Conservation (phyloP, 2,888 invertebrate species). For the Plebejus melissa region DNA sequence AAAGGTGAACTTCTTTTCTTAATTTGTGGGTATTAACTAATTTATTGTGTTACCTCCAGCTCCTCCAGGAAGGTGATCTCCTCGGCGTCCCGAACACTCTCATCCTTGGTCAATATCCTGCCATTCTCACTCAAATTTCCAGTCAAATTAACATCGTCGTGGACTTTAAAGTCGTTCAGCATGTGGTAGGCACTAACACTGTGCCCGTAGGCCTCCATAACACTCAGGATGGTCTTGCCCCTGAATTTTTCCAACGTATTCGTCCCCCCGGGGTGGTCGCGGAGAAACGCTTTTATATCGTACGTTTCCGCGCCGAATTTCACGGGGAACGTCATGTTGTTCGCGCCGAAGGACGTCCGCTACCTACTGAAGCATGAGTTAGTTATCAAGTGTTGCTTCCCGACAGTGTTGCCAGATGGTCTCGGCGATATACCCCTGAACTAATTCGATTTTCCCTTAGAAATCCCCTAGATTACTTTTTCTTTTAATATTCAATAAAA, state of each 20-base stretch:
- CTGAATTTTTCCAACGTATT: constrained; percentile 80
- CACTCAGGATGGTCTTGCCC: constrained; percentile 73
- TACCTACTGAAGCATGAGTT: constrained; percentile 41
- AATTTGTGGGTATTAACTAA: neutral
- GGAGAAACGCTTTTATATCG: constrained; percentile 82
- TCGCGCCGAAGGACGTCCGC: constrained; percentile 37
- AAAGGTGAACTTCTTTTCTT: neutral
- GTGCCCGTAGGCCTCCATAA: constrained; percentile 78
- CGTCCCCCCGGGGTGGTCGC: constrained; percentile 86
- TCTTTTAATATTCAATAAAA: too few species aligned
- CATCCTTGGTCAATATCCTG: constrained; percentile 62
- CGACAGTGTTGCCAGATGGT: neutral
- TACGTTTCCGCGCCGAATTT: constrained; percentile 74
- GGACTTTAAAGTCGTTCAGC: constrained; percentile 79
- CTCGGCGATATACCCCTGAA: too few species aligned
- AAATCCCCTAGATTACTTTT: too few species aligned
- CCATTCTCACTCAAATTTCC: constrained; percentile 62
- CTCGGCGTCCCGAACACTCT: constrained; percentile 45
- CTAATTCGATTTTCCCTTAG: too few species aligned
- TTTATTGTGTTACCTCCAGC: constrained; percentile 55
- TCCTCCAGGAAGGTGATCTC: constrained; percentile 66
- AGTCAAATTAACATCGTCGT: constrained; percentile 63
- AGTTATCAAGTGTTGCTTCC: constrained; percentile 36
- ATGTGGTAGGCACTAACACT: constrained; percentile 83
- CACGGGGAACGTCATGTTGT: constrained; percentile 55